A percentile compares a stretch with the other conserved stretches of the same genome.
phyloP scores from a whole-genome alignment of 2,113 vertebrate genomes.

The Myotis brandtii region DNA sequence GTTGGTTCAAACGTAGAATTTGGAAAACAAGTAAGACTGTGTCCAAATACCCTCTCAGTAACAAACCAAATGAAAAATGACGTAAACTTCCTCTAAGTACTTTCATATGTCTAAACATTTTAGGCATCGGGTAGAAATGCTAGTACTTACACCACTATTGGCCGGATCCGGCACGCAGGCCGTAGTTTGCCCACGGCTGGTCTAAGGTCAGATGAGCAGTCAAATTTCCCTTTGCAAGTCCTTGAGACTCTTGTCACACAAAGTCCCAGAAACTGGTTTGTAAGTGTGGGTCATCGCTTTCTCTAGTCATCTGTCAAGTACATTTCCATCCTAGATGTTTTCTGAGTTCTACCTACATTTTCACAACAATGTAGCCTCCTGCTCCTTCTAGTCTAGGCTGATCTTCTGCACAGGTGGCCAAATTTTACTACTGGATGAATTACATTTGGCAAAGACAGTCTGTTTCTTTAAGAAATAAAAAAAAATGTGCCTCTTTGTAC shows the following conservation, averaged over 20 bases:
- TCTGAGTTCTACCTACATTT: not conserved
- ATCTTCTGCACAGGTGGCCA: not conserved
- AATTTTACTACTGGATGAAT: not conserved
- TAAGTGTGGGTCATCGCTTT: not conserved
- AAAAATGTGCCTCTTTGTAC: not conserved
- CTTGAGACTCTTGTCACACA: not conserved
- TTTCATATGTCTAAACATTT: not conserved
- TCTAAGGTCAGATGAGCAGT: not conserved
- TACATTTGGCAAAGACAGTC: not conserved
- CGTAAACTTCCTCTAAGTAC: not conserved
- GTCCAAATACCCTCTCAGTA: not conserved
- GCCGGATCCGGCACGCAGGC: no score
- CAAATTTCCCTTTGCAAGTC: not conserved
- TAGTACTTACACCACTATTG: not conserved
- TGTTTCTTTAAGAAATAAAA: not conserved
- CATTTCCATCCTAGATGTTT: not conserved
- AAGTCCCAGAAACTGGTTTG: not conserved
- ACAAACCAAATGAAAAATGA: constrained; percentile 23
- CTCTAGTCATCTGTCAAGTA: not conserved
- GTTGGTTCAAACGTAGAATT: not conserved
- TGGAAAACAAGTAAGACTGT: not conserved
- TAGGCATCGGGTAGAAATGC: not conserved
- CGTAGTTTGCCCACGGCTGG: no score
- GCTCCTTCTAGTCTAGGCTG: not conserved
- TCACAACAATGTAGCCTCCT: not conserved